Percentiles rank a stretch among this genome's conserved stretches.
Evolutionary conservation across 2,797 vertebrate genomes (phyloP).

Genomic region (Philypnodon macrostomus): DNA sequence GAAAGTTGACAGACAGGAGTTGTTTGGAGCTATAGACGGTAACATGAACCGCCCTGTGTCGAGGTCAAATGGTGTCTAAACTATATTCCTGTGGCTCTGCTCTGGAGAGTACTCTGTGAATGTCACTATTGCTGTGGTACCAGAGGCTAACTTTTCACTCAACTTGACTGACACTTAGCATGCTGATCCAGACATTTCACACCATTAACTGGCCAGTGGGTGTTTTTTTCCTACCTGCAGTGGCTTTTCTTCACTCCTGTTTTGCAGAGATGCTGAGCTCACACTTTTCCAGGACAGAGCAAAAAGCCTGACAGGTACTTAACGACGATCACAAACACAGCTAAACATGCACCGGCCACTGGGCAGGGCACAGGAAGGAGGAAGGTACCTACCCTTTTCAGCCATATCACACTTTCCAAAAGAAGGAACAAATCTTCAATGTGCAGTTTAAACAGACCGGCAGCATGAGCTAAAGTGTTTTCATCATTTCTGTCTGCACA

Average conservation of each 20-base stretch:
- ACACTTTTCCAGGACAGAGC: constrained; percentile 71
- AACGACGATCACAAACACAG: constrained; percentile 76
- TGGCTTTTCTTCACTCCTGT: constrained; percentile 44
- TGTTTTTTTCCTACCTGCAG: constrained; percentile 50
- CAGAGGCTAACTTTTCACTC: constrained; percentile 27
- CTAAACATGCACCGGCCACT: constrained; percentile 62
- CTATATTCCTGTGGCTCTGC: not conserved
- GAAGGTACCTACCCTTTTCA: constrained; percentile 58
- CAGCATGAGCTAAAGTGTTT: constrained; percentile 69
- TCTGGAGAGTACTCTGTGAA: not conserved
- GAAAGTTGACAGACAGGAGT: not conserved
- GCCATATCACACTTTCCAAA: constrained; percentile 75
- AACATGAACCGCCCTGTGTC: not conserved
- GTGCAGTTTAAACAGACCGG: constrained; percentile 47
- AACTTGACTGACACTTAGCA: constrained; percentile 31
- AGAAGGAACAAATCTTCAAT: constrained; percentile 60
- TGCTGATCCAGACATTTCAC: constrained; percentile 35
- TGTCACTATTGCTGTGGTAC: constrained; percentile 14
- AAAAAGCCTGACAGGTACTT: constrained; percentile 70
- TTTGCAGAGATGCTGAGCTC: constrained; percentile 69
- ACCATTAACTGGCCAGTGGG: constrained; percentile 36
- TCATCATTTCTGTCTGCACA: constrained; percentile 40
- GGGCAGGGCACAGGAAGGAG: constrained; percentile 62
- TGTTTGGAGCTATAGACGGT: not conserved
- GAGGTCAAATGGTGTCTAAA: not conserved